phyloP scores from a whole-genome alignment of 2,797 vertebrate genomes.

The Helarctos malayanus region DNA sequence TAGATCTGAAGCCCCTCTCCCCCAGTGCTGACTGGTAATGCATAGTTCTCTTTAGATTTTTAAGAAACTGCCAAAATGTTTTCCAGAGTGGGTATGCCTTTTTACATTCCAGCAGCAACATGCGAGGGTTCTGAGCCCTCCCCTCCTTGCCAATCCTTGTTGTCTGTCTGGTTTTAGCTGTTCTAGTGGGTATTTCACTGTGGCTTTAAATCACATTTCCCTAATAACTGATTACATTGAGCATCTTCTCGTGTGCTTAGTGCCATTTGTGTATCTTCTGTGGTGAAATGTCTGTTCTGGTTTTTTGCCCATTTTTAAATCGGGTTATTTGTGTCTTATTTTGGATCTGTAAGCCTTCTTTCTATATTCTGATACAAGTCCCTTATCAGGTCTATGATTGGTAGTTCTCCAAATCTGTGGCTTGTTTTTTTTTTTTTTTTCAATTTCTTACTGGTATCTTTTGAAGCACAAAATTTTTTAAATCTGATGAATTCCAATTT shows the following conservation, averaged over 20 bases:
- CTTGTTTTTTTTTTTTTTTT: neutral
- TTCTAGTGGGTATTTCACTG: neutral
- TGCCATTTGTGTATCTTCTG: neutral
- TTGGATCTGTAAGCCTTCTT: constrained; percentile 11
- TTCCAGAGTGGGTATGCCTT: neutral
- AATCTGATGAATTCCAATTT: neutral
- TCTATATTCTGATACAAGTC: neutral
- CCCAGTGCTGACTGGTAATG: neutral
- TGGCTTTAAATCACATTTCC: neutral
- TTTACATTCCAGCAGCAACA: neutral
- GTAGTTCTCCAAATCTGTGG: neutral
- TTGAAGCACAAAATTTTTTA: neutral
- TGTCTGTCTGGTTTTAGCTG: neutral
- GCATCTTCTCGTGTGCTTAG: neutral
- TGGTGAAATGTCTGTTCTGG: neutral
- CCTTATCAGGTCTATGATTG: neutral
- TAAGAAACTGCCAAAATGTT: neutral
- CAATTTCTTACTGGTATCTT: neutral
- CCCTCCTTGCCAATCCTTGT: neutral
- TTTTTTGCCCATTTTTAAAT: neutral
- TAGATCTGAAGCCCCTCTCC: neutral
- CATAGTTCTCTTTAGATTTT: neutral
- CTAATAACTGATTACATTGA: neutral
- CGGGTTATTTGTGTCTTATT: constrained; percentile 20
- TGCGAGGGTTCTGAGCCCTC: neutral